A percentile compares a stretch with the other conserved stretches of the same genome.
phyloP scores from a whole-genome alignment of 2,797 vertebrate species.

The Microhierax caerulescens region DNA sequence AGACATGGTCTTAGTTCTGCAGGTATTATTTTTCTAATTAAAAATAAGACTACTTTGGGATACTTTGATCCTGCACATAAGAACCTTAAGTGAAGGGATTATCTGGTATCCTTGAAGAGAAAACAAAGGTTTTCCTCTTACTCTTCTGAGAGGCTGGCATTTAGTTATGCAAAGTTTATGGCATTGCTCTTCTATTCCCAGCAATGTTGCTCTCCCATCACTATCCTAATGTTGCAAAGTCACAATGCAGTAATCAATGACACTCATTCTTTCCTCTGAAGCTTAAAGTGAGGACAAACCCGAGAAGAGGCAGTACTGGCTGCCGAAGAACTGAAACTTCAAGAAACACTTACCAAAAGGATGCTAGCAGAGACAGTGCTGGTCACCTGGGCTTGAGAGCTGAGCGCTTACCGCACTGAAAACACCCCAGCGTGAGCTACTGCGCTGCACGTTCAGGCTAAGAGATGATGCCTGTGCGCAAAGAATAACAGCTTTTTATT shows the following conservation, averaged over 20 bases:
- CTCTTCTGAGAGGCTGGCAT: not conserved
- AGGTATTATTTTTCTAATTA: not conserved
- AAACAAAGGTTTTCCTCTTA: not conserved
- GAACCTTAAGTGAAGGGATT: not conserved
- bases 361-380: not conserved
- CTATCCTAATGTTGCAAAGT: not conserved
- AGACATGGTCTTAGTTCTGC: not conserved
- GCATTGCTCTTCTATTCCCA: not conserved
- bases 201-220: not conserved
- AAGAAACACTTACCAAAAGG: not conserved
- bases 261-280: not conserved
- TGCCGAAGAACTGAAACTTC: not conserved
- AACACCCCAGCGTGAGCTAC: not conserved
- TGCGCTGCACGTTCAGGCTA: not conserved
- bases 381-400: not conserved
- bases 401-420: not conserved
- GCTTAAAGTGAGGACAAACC: not conserved
- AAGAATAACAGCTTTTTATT: not conserved
- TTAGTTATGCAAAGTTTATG: conserved; percentile 5
- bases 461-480: not conserved
- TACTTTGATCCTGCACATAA: not conserved
- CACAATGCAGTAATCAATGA: not conserved
- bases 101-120: not conserved
- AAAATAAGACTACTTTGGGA: not conserved
- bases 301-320: not conserved